These are phyloP conservation scores for Drosophila eugracilis DNA, from an alignment of 1,140 invertebrate genomes.

Conservation along the genomic window DNA sequence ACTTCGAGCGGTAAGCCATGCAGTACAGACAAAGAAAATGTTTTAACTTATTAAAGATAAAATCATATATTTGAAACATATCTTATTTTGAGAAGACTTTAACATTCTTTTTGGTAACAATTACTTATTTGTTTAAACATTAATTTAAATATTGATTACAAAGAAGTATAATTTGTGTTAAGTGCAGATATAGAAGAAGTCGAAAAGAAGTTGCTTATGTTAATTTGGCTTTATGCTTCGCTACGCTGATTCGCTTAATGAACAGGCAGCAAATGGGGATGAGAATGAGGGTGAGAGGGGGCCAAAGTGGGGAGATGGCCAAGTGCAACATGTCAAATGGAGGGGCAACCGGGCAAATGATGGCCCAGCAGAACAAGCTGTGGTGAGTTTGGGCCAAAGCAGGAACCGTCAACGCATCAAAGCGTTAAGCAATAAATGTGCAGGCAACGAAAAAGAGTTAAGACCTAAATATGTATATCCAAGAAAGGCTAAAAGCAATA, in stretches of 20 bases:
- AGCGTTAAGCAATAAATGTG: conserved; percentile 82
- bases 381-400: conserved; percentile 12
- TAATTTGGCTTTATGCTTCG: conserved; percentile 80
- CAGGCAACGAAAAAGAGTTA: conserved; percentile 44
- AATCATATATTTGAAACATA: not conserved
- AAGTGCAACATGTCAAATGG: conserved; percentile 80
- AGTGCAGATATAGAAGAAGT: conserved; percentile 43
- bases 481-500: conserved; percentile 20
- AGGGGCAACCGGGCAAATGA: conserved; percentile 60
- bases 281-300: not conserved
- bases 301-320: conserved; percentile 26
- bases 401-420: conserved; percentile 71
- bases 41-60: too few species aligned
- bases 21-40: conserved; percentile 6
- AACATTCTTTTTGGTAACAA: too few species aligned
- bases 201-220: conserved; percentile 80
- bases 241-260: conserved; percentile 81
- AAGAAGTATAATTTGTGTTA: not conserved
- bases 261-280: conserved; percentile 41
- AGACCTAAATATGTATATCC: conserved; percentile 22
- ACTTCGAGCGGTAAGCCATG: conserved; percentile 7
- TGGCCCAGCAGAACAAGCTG: conserved; percentile 33
- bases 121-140: too few species aligned
- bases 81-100: too few species aligned
- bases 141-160: too few species aligned